A percentile compares a stretch with the other conserved stretches of the same genome.
Conservation (phyloP, 92 coral and sea anemone species). For the Hydrozoanthus gracilis region DNA sequence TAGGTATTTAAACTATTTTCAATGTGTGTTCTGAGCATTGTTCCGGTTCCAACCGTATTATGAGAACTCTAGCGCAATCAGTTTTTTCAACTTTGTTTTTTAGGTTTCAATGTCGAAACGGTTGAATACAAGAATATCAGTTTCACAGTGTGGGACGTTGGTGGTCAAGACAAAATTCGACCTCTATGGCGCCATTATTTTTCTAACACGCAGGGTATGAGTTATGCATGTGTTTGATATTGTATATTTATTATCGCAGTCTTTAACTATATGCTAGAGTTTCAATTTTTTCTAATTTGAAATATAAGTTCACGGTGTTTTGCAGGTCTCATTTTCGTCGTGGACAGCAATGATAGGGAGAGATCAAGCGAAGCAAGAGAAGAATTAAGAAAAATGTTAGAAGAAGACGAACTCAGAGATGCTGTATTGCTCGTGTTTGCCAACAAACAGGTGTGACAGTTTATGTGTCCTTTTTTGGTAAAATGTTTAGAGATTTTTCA, state of each 20-base stretch:
- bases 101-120: too few relatives aligned
- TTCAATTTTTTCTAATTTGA: not conserved
- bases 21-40: not conserved
- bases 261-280: too few relatives aligned
- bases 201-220: constrained; percentile 79
- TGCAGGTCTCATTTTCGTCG: constrained; percentile 92
- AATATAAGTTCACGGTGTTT: constrained; percentile 33
- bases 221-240: not conserved
- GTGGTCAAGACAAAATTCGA: not conserved
- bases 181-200: constrained; percentile 76
- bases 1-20: constrained; percentile 23
- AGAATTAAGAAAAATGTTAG: constrained; percentile 83
- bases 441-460: constrained; percentile 83
- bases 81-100: not conserved
- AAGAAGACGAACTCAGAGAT: constrained; percentile 94
- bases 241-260: not conserved
- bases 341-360: constrained; percentile 96
- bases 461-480: too few relatives aligned
- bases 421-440: constrained; percentile 93
- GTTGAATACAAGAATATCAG: constrained; percentile 28
- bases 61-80: not conserved
- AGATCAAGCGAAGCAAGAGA: constrained; percentile 89
- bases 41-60: constrained; percentile 38
- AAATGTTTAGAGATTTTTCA: too few relatives aligned
- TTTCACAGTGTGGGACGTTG: constrained; percentile 15